phyloP scores from a whole-genome alignment of 2,797 vertebrate species.

The Ibycter americanus region DNA sequence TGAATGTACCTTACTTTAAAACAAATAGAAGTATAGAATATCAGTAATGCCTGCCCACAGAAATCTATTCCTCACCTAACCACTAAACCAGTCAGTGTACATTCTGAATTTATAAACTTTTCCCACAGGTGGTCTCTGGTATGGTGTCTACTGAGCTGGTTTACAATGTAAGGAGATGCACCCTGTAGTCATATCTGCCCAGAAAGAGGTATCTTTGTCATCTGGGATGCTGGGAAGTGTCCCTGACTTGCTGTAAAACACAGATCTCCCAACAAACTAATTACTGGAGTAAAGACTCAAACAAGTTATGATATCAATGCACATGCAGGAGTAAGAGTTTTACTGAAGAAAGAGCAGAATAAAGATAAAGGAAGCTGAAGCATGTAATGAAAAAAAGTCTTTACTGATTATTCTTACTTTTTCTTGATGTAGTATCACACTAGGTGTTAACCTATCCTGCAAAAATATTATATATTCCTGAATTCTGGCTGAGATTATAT shows the following conservation, averaged over 20 bases:
- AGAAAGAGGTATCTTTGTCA: not conserved
- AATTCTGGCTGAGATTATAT: not conserved
- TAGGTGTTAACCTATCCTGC: not conserved
- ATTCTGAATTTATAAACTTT: not conserved
- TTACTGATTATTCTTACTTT: not conserved
- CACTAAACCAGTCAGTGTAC: accelerated
- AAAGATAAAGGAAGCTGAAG: not conserved
- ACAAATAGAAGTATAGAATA: not conserved
- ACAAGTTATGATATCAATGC: not conserved
- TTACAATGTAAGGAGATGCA: not conserved
- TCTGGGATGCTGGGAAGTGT: not conserved
- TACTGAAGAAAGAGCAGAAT: not conserved
- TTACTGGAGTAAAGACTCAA: not conserved
- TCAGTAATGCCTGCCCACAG: not conserved
- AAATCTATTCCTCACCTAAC: not conserved
- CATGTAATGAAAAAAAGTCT: accelerated
- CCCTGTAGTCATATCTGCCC: not conserved
- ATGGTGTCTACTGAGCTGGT: not conserved
- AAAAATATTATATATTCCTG: not conserved
- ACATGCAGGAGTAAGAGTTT: not conserved
- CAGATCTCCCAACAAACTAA: not conserved
- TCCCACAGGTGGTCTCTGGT: not conserved
- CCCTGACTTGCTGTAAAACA: not conserved
- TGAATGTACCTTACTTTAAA: not conserved
- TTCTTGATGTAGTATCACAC: not conserved